Base-by-base conservation (phyloP, 1,140 invertebrate species). In the Drosophila kikkawai region DNA sequence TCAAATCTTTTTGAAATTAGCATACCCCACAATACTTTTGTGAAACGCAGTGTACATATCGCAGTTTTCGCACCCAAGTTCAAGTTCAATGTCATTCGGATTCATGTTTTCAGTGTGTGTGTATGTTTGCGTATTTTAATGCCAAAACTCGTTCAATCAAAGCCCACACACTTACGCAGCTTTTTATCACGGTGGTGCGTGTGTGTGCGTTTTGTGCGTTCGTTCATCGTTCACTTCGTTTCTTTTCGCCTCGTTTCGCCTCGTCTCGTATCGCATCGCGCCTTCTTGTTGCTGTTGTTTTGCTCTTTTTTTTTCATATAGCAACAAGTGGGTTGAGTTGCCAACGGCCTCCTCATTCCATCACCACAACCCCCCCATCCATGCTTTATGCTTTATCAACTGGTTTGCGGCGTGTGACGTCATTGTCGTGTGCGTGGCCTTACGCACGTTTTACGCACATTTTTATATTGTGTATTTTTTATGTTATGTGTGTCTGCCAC, bases 51-150 rank as follows among this genome's bases (percentile, higher is more conserved):
- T 82, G 22, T 44, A 48, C 47, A 58, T 56, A 71, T 37, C 26
- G 26, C 53, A 55, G 53, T 55, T 60, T 73, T 74, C 68, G 45
- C 70, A 64, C 32, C 47, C 79, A 88, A 87, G 84, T 88, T 88
- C 84, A 88, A 88, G 85, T 88, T 88, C 84, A 87, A 87, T 87
- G 84, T 87, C 65, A 75, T 69, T 70, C 48, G 63, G 47, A 70
- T 68, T 70, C 53, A 44, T 67, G 47, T 37, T 32, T 56, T 26
- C 53, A 37, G 34, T 37, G 34, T 50, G 32, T 36, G 3, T 47
- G 56, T 56, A 15, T 34, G 48, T 50, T 39, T 48, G 61, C 47
- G 22, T 67, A 44, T 41, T 63, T 67, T 41, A 73, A 69, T 68
- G 67, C 76, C 60, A 75, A 86, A 86, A 79, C 83, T 71, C 75